Percentiles rank a stretch among this genome's conserved stretches.
These are phyloP conservation scores for Drosophila siamana DNA, from an alignment of 2,888 invertebrate species.

Conservation along the genomic window DNA sequence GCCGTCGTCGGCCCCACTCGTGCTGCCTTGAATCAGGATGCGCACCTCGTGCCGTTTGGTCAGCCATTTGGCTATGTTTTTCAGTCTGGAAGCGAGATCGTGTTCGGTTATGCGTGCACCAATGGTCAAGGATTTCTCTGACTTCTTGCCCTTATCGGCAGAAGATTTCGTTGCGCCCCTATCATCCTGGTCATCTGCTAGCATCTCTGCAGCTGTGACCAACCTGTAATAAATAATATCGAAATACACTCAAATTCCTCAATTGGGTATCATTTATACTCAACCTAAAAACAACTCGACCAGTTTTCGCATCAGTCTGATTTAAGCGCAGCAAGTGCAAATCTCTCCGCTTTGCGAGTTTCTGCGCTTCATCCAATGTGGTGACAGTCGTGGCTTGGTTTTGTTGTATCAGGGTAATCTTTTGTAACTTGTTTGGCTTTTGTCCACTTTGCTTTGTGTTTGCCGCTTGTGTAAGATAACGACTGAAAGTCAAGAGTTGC, in stretches of 20 bases:
- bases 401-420: constrained; percentile 89
- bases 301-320: constrained; percentile 89
- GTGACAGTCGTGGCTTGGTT: constrained; percentile 88
- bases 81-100: constrained; percentile 88
- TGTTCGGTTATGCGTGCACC: constrained; percentile 88
- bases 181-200: constrained; percentile 86
- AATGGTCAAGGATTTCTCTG: constrained; percentile 88
- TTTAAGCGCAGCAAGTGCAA: constrained; percentile 89
- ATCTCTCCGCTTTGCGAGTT: constrained; percentile 89
- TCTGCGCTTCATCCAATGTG: constrained; percentile 89
- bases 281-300: constrained; percentile 89
- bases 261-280: constrained; percentile 54
- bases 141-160: constrained; percentile 85
- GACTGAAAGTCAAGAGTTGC: constrained; percentile 26
- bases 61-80: constrained; percentile 89
- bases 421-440: constrained; percentile 68
- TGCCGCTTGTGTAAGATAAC: constrained; percentile 51
- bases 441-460: constrained; percentile 31
- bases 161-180: constrained; percentile 16
- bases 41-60: constrained; percentile 89
- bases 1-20: constrained; percentile 58
- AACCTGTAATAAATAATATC: constrained; percentile 85
- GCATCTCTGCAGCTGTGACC: constrained; percentile 89
- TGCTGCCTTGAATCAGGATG: constrained; percentile 77
- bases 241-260: not conserved